These are phyloP conservation scores for Thereva nobilitata DNA, from an alignment of 2,888 invertebrate genomes.

Conservation along the genomic window DNA sequence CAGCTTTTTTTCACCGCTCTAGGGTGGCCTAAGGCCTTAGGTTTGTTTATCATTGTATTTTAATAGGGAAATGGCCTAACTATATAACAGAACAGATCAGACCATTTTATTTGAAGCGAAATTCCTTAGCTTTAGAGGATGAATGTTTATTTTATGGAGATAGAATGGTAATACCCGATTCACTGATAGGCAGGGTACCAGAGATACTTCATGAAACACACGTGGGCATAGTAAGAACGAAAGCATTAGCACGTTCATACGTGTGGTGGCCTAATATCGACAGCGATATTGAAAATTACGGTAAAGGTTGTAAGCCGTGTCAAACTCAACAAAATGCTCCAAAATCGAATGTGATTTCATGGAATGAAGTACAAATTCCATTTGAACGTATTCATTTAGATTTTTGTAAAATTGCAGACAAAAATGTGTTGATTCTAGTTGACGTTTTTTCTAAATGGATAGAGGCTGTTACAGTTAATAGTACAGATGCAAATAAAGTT, in stretches of 20 bases:
- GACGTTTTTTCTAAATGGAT: slow-evolving; percentile 55
- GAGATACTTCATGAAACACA: background rate
- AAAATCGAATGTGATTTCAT: background rate
- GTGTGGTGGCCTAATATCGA: background rate
- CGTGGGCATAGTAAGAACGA: background rate
- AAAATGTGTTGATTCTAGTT: slow-evolving; percentile 47
- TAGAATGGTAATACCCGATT: slow-evolving; percentile 13
- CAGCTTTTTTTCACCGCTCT: too few species aligned
- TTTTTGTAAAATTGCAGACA: slow-evolving; percentile 1
- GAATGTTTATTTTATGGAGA: slow-evolving; percentile 15
- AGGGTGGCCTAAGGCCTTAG: too few species aligned
- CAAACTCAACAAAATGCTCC: too few species aligned
- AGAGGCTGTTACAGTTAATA: slow-evolving; percentile 47
- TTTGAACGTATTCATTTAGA: background rate
- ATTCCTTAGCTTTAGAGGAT: slow-evolving; percentile 11
- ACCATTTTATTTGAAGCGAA: background rate
- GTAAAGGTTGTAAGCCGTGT: background rate
- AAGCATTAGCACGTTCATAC: background rate
- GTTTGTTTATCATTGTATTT: too few species aligned
- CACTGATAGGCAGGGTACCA: background rate
- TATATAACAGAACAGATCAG: background rate
- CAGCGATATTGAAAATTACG: background rate
- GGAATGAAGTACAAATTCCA: background rate
- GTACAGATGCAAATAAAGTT: slow-evolving; percentile 29
- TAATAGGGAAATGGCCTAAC: background rate